Evolutionary conservation across 2,113 vertebrate genomes (phyloP), one percentile per base, ranked within the genome.

Genomic region (Oncorhynchus clarkii): DNA sequence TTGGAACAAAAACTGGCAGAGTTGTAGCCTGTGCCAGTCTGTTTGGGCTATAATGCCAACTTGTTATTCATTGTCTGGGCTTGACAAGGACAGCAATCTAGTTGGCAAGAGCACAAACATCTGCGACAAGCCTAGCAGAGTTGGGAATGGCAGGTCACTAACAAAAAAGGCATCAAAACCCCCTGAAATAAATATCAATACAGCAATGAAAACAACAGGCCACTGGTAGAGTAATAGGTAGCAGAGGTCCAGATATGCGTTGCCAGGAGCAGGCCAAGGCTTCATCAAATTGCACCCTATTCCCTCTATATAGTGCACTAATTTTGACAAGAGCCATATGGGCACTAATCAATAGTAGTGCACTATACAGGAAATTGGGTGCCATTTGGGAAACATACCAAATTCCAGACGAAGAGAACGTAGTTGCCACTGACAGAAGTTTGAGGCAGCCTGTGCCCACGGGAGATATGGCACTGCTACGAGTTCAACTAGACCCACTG

Each of bases 401-500:
- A 94, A 96, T 78, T 94, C 93, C 93, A 93, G 92, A 86, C 94
- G 95, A 93, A 93, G 94, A 94, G 94, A 83, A 93, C 92, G 93
- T 95, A 91, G 93, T 93, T 92, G 94, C 93, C 94, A 95, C 93
- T 93, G 94, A 95, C 89, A 92, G 94, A 95, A 94, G 95, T 94
- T 94, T 91, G 93, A 95, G 93, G 92, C 91, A 94, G 94, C 90
- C 92, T 93, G 95, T 96, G 93, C 95, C 96, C 95, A 95, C 91
- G 94, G 93, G 93, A 89, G 89, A 89, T 91, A 93, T 95, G 94
- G 95, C 96, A 96, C 94, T 95, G 95, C 92, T 94, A 94, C 91
- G 94, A 92, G 93, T 95, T 94, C 91, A 80, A 88, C 79, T 72
- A 93, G 85, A 84, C 76, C 84, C 74, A 84, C 72, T 3, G 18